These are phyloP conservation scores for Sepiola atlantica DNA, from an alignment of 2,888 invertebrate genomes.

Conservation along the genomic window DNA sequence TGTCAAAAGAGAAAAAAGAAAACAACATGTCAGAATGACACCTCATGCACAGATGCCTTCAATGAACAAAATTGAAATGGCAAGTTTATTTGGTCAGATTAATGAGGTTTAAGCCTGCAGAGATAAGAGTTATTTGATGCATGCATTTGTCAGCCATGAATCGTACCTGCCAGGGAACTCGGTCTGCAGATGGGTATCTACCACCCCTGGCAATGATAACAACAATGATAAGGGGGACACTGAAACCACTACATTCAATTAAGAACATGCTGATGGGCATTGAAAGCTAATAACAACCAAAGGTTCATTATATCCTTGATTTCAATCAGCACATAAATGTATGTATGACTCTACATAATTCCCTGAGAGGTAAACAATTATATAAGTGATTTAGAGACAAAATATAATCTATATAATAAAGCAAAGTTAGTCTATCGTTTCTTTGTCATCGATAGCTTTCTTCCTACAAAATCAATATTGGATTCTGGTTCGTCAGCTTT, in stretches of 20 bases:
- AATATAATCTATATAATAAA: too few relatives aligned
- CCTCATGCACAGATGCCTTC: not conserved
- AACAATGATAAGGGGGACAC: slow-evolving; percentile 20
- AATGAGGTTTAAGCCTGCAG: not conserved
- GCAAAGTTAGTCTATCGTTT: too few relatives aligned
- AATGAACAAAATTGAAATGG: not conserved
- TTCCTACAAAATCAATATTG: too few relatives aligned
- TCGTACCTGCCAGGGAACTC: slow-evolving; percentile 32
- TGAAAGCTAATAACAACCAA: not conserved
- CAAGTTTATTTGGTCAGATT: not conserved
- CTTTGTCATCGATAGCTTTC: too few relatives aligned
- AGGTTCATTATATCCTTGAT: slow-evolving; percentile 14
- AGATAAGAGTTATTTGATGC: slow-evolving; percentile 22
- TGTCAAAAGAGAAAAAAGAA: not conserved
- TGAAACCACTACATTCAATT: not conserved
- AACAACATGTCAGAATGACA: not conserved
- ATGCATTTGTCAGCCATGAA: not conserved
- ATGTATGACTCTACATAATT: too few relatives aligned
- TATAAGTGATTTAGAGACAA: too few relatives aligned
- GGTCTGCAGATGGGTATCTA: slow-evolving; percentile 32
- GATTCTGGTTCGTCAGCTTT: too few relatives aligned
- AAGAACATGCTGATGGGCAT: not conserved
- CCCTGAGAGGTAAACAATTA: too few relatives aligned
- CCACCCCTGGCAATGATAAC: slow-evolving; percentile 32
- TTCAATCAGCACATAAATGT: not conserved